phyloP scores from a whole-genome alignment of 2,888 invertebrate species.

The Isoperla grammatica region DNA sequence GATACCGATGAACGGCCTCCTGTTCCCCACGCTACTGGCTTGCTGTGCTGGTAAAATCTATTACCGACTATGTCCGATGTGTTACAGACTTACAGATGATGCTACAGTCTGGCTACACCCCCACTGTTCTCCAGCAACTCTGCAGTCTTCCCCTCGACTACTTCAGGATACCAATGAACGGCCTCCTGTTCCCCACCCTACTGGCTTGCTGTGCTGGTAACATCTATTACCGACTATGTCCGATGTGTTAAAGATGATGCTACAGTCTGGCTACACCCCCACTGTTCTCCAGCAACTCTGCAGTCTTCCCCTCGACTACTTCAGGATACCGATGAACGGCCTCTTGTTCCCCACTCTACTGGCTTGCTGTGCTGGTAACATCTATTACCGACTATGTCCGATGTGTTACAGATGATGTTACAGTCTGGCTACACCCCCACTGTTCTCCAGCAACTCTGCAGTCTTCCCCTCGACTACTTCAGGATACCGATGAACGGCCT shows the following conservation, averaged over 20 bases:
- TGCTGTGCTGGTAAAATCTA: too few relatives aligned
- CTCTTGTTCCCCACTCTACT: conserved; percentile 75
- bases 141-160: conserved; percentile 80
- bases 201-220: conserved; percentile 64
- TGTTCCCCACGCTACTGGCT: too few relatives aligned
- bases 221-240: conserved; percentile 62
- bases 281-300: conserved; percentile 81
- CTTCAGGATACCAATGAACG: conserved; percentile 65
- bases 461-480: conserved; percentile 79
- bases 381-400: conserved; percentile 65
- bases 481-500: conserved; percentile 59
- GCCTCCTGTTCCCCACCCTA: conserved; percentile 72
- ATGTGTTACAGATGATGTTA: conserved; percentile 59
- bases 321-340: conserved; percentile 60
- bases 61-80: too few relatives aligned
- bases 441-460: conserved; percentile 78
- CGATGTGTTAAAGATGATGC: conserved; percentile 58
- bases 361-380: conserved; percentile 60
- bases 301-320: conserved; percentile 77
- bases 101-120: conserved; percentile 67
- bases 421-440: conserved; percentile 71
- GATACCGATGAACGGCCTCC: too few relatives aligned
- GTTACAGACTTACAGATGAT: conserved; percentile 64
- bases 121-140: conserved; percentile 76
- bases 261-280: conserved; percentile 68